phyloP scores from a whole-genome alignment of 2,113 vertebrate genomes.

The Rhodinocichla rosea region DNA sequence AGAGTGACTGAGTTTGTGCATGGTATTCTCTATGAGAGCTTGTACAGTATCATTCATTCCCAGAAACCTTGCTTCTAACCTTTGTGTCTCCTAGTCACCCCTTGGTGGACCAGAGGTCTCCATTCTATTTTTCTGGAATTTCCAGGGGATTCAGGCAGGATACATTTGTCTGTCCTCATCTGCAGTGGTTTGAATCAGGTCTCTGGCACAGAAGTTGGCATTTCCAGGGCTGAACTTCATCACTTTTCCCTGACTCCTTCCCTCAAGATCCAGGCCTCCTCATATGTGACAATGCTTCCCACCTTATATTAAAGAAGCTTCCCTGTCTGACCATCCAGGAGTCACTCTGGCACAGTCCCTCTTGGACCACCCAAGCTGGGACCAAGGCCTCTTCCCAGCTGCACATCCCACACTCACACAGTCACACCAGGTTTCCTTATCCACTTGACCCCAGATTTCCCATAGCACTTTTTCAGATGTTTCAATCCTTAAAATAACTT shows the following conservation, averaged over 20 bases:
- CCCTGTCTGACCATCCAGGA: not conserved
- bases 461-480: not conserved
- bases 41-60: not conserved
- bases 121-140: not conserved
- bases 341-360: not conserved
- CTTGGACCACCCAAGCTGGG: fast-evolving
- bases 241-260: not conserved
- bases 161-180: not conserved
- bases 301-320: not conserved
- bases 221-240: not conserved
- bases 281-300: not conserved
- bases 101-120: not conserved
- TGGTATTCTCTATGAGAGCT: not conserved
- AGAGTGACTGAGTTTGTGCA: not conserved
- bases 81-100: not conserved
- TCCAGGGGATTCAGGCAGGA: not conserved
- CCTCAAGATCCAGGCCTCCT: not conserved
- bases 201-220: not conserved
- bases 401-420: not conserved
- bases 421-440: not conserved
- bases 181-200: not conserved
- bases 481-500: fast-evolving
- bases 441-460: not conserved
- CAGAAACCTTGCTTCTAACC: not conserved
- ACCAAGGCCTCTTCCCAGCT: not conserved